A percentile compares a stretch with the other conserved stretches of the same genome.
These are phyloP conservation scores for Athalia rosae DNA, from an alignment of 2,888 invertebrate species.

Conservation along the genomic window DNA sequence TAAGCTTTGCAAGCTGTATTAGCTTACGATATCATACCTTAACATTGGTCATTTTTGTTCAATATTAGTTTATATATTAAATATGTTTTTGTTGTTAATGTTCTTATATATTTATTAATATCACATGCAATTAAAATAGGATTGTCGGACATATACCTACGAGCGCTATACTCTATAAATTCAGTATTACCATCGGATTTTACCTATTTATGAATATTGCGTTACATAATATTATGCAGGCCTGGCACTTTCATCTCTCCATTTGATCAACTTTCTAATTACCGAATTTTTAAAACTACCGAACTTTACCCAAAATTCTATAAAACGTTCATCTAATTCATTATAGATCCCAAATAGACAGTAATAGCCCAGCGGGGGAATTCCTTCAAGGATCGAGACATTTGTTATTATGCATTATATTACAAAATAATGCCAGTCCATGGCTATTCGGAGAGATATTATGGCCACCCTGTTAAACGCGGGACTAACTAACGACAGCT, in stretches of 20 bases:
- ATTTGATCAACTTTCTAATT: background rate
- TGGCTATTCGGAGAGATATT: constrained; percentile 39
- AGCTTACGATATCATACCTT: constrained; percentile 50
- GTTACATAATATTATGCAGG: constrained; percentile 42
- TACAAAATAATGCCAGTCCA: background rate
- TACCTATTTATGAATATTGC: constrained; percentile 42
- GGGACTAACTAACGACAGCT: constrained; percentile 48
- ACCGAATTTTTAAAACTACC: background rate
- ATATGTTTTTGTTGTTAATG: constrained; percentile 56
- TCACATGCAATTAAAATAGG: constrained; percentile 72
- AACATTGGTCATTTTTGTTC: constrained; percentile 60
- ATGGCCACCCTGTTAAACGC: constrained; percentile 44
- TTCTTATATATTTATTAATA: constrained; percentile 61
- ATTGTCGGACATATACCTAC: constrained; percentile 70
- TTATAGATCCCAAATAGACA: background rate
- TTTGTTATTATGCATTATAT: background rate
- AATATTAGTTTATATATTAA: constrained; percentile 52
- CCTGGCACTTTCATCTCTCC: constrained; percentile 45
- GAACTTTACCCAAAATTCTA: background rate
- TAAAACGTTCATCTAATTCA: background rate
- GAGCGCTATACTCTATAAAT: constrained; percentile 53
- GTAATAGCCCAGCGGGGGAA: background rate
- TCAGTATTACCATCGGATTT: constrained; percentile 54
- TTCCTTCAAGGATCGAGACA: background rate
- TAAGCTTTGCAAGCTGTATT: constrained; percentile 52